A percentile compares a stretch with the other conserved stretches of the same genome.
Evolutionary conservation across 2,888 invertebrate genomes (phyloP).

Genomic region (Monopis laevigella): DNA sequence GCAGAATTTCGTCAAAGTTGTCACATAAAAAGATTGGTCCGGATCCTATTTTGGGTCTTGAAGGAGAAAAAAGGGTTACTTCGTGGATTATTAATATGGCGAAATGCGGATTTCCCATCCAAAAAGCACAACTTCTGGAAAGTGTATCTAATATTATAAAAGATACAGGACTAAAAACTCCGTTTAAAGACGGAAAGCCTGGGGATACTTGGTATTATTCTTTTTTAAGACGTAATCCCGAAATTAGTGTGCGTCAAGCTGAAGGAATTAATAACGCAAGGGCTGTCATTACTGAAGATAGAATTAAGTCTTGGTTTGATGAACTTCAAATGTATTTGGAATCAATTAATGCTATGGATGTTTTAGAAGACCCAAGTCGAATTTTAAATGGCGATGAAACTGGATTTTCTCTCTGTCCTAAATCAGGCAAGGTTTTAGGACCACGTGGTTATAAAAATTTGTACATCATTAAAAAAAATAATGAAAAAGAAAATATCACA

Average conservation of each 20-base stretch:
- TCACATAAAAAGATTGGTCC: neutral
- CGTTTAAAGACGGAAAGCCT: neutral
- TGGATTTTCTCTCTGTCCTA: constrained; percentile 3
- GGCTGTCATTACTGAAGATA: neutral
- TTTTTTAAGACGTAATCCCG: neutral
- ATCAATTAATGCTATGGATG: neutral
- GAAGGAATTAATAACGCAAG: neutral
- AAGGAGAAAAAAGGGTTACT: neutral
- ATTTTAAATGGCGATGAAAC: constrained; percentile 13
- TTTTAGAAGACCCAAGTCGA: constrained; percentile 6
- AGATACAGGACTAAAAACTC: neutral
- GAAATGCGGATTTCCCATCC: neutral
- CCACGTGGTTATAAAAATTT: constrained; percentile 7
- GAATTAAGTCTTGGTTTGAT: neutral
- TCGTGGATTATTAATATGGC: neutral
- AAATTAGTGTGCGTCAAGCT: neutral
- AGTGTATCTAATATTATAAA: neutral
- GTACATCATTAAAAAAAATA: neutral
- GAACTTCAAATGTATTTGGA: neutral
- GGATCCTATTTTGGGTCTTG: neutral
- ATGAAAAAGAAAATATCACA: constrained; percentile 13
- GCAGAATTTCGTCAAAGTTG: neutral
- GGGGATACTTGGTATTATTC: neutral
- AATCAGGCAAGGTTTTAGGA: constrained; percentile 10
- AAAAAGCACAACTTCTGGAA: neutral